Evolutionary conservation across 2,888 invertebrate species (phyloP).

Genomic region (Cosmorhoe ocellata): DNA sequence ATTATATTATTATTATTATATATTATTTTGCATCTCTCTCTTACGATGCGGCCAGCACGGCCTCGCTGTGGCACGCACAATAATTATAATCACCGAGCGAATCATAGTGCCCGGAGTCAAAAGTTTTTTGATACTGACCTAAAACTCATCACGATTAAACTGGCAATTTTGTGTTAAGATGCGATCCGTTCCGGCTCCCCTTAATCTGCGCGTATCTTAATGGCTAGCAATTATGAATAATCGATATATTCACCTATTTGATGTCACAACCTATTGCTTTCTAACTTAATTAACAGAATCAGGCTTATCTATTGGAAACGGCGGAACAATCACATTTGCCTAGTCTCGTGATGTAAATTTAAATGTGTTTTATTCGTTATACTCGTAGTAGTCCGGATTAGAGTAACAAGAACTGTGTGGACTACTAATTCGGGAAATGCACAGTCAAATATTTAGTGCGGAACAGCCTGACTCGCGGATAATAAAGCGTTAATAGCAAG

Average conservation of each 20-base stretch:
- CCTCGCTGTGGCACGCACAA: no score
- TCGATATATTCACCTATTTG: neutral
- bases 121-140: no score
- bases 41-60: no score
- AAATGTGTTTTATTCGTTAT: constrained; percentile 11
- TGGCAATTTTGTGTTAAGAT: no score
- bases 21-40: no score
- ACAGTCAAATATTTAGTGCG: constrained; percentile 38
- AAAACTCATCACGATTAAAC: no score
- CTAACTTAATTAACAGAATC: neutral
- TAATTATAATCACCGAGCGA: no score
- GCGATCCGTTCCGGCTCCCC: no score
- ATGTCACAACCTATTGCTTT: neutral
- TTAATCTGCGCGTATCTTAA: no score
- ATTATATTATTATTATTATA: no score
- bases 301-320: constrained; percentile 3
- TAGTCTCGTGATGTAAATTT: constrained; percentile 15
- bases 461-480: constrained; percentile 37
- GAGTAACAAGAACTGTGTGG: constrained; percentile 14
- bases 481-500: constrained; percentile 11
- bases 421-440: constrained; percentile 44
- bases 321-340: constrained; percentile 6
- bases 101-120: no score
- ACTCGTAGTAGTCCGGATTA: neutral
- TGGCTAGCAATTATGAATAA: no score